Conservation (phyloP, 2,888 invertebrate genomes). For the Halocaridina rubra region DNA sequence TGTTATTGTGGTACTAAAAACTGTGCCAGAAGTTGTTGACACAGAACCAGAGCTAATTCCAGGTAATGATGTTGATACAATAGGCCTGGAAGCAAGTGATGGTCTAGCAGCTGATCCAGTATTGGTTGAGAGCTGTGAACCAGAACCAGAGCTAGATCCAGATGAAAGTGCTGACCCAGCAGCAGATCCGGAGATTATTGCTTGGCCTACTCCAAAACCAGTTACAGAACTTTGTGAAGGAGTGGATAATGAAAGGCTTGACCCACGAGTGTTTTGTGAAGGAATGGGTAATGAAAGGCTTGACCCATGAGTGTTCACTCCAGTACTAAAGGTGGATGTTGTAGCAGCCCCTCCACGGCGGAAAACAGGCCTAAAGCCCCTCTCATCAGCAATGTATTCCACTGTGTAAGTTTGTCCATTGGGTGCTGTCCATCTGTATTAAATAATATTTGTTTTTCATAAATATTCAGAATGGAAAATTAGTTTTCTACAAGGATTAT, state of each 20-base stretch:
- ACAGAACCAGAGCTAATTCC: not conserved
- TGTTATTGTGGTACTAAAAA: not conserved
- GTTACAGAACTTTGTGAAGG: not conserved
- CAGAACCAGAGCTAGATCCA: not conserved
- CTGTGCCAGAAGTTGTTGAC: not conserved
- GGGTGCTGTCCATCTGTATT: conserved; percentile 42
- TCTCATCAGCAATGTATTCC: conserved; percentile 41
- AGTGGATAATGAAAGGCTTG: not conserved
- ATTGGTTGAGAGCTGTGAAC: too few relatives aligned
- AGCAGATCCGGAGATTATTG: too few relatives aligned
- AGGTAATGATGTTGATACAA: not conserved
- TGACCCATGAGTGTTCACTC: not conserved
- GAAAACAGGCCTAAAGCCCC: conserved; percentile 34
- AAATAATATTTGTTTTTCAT: too few relatives aligned
- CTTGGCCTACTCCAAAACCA: too few relatives aligned
- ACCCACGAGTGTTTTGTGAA: not conserved
- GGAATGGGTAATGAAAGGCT: not conserved
- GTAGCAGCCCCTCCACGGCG: not conserved
- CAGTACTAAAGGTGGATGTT: not conserved
- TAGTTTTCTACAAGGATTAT: too few relatives aligned
- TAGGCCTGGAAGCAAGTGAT: too few relatives aligned
- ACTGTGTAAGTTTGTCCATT: conserved; percentile 35
- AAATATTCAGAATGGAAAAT: too few relatives aligned
- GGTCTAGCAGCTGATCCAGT: too few relatives aligned
- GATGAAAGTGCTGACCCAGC: not conserved